These are phyloP conservation scores for Sminthurinus aureus DNA, from an alignment of 2,888 invertebrate genomes.

Conservation along the genomic window DNA sequence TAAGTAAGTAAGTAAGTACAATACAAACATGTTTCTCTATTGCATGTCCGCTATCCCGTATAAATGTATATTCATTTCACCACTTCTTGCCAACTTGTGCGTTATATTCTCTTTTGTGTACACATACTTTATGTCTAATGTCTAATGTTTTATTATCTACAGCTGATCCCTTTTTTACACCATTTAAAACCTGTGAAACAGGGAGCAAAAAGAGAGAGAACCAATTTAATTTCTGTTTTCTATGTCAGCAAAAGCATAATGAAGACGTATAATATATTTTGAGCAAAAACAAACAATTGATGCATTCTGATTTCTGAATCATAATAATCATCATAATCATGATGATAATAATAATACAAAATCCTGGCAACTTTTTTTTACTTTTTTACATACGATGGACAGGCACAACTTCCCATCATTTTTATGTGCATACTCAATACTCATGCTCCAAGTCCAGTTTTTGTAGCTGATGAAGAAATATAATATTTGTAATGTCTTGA, in stretches of 20 bases:
- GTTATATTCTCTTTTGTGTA: no score
- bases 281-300: conserved; percentile 17
- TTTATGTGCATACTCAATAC: not conserved
- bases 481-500: no score
- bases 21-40: no score
- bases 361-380: no score
- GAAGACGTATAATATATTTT: not conserved
- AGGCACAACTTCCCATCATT: not conserved
- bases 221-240: not conserved
- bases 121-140: no score
- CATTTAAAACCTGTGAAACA: not conserved
- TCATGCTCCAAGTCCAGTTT: no score
- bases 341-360: no score
- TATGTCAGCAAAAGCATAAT: not conserved
- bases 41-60: not conserved
- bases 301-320: not conserved
- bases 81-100: not conserved
- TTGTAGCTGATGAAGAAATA: no score
- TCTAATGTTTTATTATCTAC: not conserved
- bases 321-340: no score
- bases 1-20: no score
- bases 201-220: not conserved
- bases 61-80: not conserved
- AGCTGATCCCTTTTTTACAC: no score
- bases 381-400: not conserved